These are phyloP conservation scores for Drosophila tani DNA, from an alignment of 1,140 invertebrate species.

Conservation along the genomic window DNA sequence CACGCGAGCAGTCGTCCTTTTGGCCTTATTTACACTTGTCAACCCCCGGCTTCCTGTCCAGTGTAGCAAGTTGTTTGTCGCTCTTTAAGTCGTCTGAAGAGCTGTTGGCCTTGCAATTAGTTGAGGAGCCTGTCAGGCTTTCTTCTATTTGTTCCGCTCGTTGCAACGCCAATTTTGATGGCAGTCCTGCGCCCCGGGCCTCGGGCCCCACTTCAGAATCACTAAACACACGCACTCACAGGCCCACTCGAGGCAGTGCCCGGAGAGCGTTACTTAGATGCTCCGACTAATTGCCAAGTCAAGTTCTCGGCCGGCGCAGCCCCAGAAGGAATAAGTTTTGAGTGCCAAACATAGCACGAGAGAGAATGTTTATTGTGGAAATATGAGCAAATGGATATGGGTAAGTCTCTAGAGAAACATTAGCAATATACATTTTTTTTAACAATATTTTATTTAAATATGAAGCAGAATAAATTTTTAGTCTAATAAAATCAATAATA, in stretches of 20 bases:
- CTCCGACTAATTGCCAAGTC: conserved; percentile 59
- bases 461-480: no score
- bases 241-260: conserved; percentile 45
- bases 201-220: conserved; percentile 46
- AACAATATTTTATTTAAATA: no score
- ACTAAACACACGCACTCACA: conserved; percentile 30
- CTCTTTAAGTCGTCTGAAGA: conserved; percentile 69
- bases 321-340: not conserved
- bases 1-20: conserved; percentile 8
- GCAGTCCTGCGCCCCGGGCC: conserved; percentile 21
- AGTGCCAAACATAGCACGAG: not conserved
- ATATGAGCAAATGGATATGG: no score
- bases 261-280: conserved; percentile 44
- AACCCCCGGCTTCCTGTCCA: conserved; percentile 8
- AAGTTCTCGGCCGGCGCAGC: conserved; percentile 24
- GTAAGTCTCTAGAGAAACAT: no score
- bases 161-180: conserved; percentile 47
- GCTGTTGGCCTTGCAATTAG: conserved; percentile 79
- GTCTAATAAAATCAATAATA: no score
- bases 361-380: not conserved
- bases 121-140: conserved; percentile 52
- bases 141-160: conserved; percentile 36
- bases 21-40: conserved; percentile 57
- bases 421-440: no score
- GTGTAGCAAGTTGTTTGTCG: conserved; percentile 48